Conservation (phyloP, 2,888 invertebrate species). For the Acrobasis repandana region DNA sequence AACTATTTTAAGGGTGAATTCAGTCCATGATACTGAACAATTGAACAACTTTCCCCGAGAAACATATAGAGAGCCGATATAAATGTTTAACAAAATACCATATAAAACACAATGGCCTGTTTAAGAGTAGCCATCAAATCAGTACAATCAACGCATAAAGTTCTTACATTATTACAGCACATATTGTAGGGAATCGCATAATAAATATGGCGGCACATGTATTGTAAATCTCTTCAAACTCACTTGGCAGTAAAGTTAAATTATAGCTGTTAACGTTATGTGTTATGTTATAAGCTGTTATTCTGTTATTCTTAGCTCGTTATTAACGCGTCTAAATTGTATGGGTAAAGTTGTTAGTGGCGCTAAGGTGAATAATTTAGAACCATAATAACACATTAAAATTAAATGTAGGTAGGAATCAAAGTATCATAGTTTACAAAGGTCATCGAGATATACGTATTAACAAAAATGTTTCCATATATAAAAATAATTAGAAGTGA, state of each 20-base stretch:
- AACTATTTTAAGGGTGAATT: too few relatives aligned
- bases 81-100: neutral
- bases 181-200: constrained; percentile 36
- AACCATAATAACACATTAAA: neutral
- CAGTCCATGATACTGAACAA: too few relatives aligned
- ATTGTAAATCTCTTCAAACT: constrained; percentile 37
- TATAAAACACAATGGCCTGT: neutral
- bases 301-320: constrained; percentile 28
- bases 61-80: neutral
- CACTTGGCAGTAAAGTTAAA: constrained; percentile 38
- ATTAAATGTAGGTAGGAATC: too few relatives aligned
- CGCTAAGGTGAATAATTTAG: neutral
- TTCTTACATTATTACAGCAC: constrained; percentile 25
- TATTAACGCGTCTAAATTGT: constrained; percentile 4
- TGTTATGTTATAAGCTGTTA: constrained; percentile 34
- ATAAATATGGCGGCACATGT: constrained; percentile 36
- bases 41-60: too few relatives aligned
- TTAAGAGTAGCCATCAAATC: neutral
- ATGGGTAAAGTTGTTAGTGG: neutral
- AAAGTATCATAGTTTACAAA: too few relatives aligned
- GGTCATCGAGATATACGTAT: too few relatives aligned
- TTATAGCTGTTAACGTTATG: constrained; percentile 34
- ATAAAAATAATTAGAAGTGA: too few relatives aligned
- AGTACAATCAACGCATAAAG: constrained; percentile 13
- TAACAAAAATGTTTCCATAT: too few relatives aligned